Conservation (phyloP, 2,113 vertebrate genomes). For the human region GRCh38 chrX:137648001-137648500, state of each 20-base stretch:
- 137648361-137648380: neutral
- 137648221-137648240: neutral
- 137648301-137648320: neutral
- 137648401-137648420: neutral
- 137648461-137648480: conserved; percentile 4
- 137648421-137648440: conserved; percentile 9
- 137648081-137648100: neutral
- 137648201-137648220: neutral
- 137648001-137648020: neutral
- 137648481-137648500: neutral
- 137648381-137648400: neutral
- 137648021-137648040: neutral
- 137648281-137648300: neutral
- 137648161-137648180: neutral
- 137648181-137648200: neutral
- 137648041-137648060: neutral
- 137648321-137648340: neutral
- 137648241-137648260: neutral
- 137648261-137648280: neutral
- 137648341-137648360: neutral
- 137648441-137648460: neutral
- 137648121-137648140: neutral
- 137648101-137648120: neutral
- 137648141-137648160: neutral
- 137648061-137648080: neutral